Base-by-base conservation (phyloP, 2,888 invertebrate species). In the Macaria notata region DNA sequence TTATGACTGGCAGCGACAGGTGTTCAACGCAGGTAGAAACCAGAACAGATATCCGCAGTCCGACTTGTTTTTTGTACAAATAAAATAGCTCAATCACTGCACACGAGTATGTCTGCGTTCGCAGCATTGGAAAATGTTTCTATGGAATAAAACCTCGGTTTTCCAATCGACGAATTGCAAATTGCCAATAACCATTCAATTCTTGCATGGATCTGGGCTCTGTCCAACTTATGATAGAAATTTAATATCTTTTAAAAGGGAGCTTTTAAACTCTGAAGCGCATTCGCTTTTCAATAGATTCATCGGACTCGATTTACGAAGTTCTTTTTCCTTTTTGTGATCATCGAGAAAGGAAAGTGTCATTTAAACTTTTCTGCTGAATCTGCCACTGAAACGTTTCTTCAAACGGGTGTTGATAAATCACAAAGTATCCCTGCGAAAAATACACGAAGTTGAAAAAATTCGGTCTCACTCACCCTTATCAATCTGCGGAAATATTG, bases 1-100 rank as follows among this genome's bases (percentile, higher is more conserved):
- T 72, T 75, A 73, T 69, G 68, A 67, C 59, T 69, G 67, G 60
- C 56, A 68, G 71, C 81, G 88, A 84, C 89, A 89, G 89, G 88
- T 89, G 89, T 82, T 82, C 77, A 75, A 69, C 78, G 82, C 89
- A 90, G 89, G 89, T 89, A 89, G 84, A 75, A 73, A 69, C 72
- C 67, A 68, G 62, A 62, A 66, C 69, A 66, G 69, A 70, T 66
- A 70, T 64, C 63, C 69, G 62, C 69, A 68, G 72, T 61, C 72
- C 65, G 74, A 63, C 66, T 63, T 64, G 65, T 73, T 77, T 78
- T 78, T 78, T 79, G 76, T 78, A 69, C 68, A 68, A 75, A 72
- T 69, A 69, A 74, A 76, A 73, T 70, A 66, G 51, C 68, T 74
- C 63, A 67, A 70, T 70, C 69, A 64, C 65, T 64, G 66, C 61